Base-by-base conservation (phyloP, 2,888 invertebrate species). In the Rhingia campestris region DNA sequence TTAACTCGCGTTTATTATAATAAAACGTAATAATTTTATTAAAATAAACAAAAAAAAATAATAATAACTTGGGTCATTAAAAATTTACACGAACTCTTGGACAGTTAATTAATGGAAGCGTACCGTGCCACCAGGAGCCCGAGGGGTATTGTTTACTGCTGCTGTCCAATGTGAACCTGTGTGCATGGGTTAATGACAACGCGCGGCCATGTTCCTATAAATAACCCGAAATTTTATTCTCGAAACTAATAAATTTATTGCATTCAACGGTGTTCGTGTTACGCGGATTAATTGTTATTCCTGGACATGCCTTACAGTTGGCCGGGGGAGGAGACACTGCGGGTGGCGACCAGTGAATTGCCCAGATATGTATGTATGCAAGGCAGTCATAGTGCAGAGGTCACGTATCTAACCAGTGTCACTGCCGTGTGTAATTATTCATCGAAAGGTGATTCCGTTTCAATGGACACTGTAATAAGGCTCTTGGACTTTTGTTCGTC, bases 11-110 rank as follows among this genome's bases (percentile, higher is more conserved):
- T 74, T 86, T 84, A 84, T 84, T 84, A 86, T 82, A 81, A 81
- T 77, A 86, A 77, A 76, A 77, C 77, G 86, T 86, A 81, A 86
- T 86, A 86, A 86, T 86, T 86, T 86, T 82, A 84, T 84, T 86
- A 84, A 86, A 86, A 74, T 86, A 84, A 86, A 86, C 70, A 64
- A 51, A 72, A 70, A 72, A 74, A 69, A 61, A 56, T 73, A 66
- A 74, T 45, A 12, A 54, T 61, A 22, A 59, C 63, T 53, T 45
- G 61, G 49, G 86, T 64, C 81, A 81, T 81, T 82, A 77, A 86
- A 77, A 86, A 77, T 77, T 53, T 74, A 74, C 73, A 79, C 77
- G 43, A 82, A 73, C 79, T 64, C 82, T 63, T 51, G 73, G 69
- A 79, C 63, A 82, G 79, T 79, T 82, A 82, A 82, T 82, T 82